A percentile compares a stretch with the other conserved stretches of the same genome.
Conservation (phyloP, 35 echinoderm and acorn worm species). For the Diadema setosum region DNA sequence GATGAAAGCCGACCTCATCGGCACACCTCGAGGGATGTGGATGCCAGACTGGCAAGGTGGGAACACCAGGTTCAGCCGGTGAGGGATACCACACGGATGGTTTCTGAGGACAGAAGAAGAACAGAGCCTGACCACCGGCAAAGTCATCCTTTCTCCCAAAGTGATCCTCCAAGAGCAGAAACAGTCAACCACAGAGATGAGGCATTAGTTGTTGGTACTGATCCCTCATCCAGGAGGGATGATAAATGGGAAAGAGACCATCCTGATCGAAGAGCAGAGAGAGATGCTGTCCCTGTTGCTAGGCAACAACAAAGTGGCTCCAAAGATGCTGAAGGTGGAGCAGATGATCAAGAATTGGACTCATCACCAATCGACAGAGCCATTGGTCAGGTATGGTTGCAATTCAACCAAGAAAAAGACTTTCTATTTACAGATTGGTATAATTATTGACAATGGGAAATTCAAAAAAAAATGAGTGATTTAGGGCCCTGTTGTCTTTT, state of each 20-base stretch:
- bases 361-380: background rate
- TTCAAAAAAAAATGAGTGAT: too few species aligned
- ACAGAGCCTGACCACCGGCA: too few species aligned
- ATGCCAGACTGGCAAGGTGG: background rate
- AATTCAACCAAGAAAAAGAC: too few species aligned
- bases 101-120: background rate
- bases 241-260: background rate
- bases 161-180: background rate
- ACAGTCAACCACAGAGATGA: background rate
- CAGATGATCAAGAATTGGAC: background rate
- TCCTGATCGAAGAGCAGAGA: background rate
- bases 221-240: too few species aligned
- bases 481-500: too few species aligned
- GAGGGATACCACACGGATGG: background rate
- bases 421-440: too few species aligned
- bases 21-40: background rate
- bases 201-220: background rate
- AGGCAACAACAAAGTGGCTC: background rate
- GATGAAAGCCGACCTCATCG: constrained; percentile 7
- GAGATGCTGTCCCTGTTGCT: background rate
- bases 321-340: background rate
- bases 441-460: too few species aligned
- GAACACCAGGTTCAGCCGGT: background rate
- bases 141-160: too few species aligned
- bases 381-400: constrained; percentile 27